phyloP scores from a whole-genome alignment of 2,113 vertebrate species.

The Cariama cristata region DNA sequence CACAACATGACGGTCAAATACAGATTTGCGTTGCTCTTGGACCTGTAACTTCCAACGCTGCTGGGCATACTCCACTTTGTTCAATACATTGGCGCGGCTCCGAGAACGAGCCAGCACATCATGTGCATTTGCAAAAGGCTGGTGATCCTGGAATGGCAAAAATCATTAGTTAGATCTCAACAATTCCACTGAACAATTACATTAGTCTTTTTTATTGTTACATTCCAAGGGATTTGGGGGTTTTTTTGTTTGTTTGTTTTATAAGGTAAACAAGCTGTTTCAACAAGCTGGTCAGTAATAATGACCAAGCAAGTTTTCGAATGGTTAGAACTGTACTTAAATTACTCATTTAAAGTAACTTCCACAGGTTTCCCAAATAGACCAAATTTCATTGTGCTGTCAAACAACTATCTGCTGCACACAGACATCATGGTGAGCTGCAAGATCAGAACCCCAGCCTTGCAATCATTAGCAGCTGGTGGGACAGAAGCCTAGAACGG shows the following conservation, averaged over 20 bases:
- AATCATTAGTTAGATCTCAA: neutral
- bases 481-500: neutral
- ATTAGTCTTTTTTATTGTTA: fast-evolving
- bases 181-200: neutral
- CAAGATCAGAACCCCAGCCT: neutral
- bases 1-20: constrained; percentile 97
- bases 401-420: neutral
- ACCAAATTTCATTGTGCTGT: neutral
- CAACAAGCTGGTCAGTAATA: neutral
- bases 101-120: constrained; percentile 92
- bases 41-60: constrained; percentile 98
- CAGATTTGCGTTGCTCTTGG: constrained; percentile 96
- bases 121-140: constrained; percentile 95
- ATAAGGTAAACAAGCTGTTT: neutral
- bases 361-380: neutral
- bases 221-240: fast-evolving
- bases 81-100: constrained; percentile 91
- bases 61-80: constrained; percentile 97
- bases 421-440: neutral
- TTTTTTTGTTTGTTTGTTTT: neutral
- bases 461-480: neutral
- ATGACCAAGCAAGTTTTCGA: neutral
- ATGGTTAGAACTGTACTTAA: neutral
- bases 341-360: neutral
- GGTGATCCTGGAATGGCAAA: constrained; percentile 86